Percentiles rank a stretch among this genome's conserved stretches.
Conservation (phyloP, 2,888 invertebrate species). For the Idaea dimidiata region DNA sequence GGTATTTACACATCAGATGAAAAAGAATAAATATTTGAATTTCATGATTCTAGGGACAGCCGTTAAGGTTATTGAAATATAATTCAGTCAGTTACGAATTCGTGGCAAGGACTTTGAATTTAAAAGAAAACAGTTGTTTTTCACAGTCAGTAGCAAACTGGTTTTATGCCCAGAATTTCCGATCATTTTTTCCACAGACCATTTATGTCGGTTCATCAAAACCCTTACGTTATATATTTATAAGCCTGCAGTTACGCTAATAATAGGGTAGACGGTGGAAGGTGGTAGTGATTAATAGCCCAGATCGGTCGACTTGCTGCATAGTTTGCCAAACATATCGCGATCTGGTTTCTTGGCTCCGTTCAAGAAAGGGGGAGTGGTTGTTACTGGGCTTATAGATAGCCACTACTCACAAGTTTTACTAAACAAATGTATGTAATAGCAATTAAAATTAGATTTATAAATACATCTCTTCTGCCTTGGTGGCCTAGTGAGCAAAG, state of each 20-base stretch:
- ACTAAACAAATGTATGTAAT: not conserved
- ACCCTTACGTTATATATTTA: conserved; percentile 43
- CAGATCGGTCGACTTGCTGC: conserved; percentile 25
- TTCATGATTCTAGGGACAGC: not conserved
- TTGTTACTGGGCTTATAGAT: conserved; percentile 16
- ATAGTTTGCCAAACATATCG: conserved; percentile 25
- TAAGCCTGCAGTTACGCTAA: conserved; percentile 56
- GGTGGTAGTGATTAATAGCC: conserved; percentile 46
- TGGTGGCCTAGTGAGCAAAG: too few relatives aligned
- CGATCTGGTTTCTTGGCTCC: conserved; percentile 8
- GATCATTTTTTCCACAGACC: not conserved
- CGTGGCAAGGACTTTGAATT: not conserved
- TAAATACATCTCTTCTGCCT: too few relatives aligned
- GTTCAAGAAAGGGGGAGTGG: not conserved
- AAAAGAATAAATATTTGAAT: too few relatives aligned
- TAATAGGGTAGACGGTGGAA: conserved; percentile 48
- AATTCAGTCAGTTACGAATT: not conserved
- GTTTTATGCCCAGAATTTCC: too few relatives aligned
- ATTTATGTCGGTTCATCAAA: not conserved
- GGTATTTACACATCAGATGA: too few relatives aligned
- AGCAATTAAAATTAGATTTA: not conserved
- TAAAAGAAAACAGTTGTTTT: too few relatives aligned
- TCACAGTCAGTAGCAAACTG: too few relatives aligned
- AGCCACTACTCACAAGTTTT: not conserved
- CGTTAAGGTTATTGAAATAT: not conserved